Conservation (phyloP, 2,888 invertebrate genomes). For the Belgica antarctica region DNA sequence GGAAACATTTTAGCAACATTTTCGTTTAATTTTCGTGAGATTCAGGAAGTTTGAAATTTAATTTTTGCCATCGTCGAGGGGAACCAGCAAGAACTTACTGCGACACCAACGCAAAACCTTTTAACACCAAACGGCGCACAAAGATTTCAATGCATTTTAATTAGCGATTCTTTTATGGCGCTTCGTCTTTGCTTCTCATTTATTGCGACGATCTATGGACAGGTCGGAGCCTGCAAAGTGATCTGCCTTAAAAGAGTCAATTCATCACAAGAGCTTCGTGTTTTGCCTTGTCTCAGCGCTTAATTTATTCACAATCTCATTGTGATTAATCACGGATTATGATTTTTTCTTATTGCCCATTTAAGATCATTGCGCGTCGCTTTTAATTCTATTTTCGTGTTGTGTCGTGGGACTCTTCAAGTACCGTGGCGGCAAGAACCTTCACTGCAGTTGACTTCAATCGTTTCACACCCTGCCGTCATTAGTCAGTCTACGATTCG, state of each 20-base stretch:
- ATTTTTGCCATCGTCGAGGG: neutral
- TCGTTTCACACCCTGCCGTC: slow-evolving; percentile 5
- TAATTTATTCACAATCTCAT: slow-evolving; percentile 9
- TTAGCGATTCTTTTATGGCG: neutral
- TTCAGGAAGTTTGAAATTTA: neutral
- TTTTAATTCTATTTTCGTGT: neutral
- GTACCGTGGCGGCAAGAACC: neutral
- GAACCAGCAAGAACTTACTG: too few species aligned
- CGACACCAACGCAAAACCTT: neutral
- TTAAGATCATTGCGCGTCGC: neutral
- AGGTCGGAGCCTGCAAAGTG: neutral
- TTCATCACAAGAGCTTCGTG: neutral
- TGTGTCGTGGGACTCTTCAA: slow-evolving; percentile 10
- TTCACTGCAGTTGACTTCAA: slow-evolving; percentile 1
- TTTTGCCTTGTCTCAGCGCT: neutral
- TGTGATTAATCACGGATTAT: slow-evolving; percentile 14
- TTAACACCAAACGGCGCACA: neutral
- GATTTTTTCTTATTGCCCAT: slow-evolving; percentile 18
- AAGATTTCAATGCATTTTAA: slow-evolving; percentile 18
- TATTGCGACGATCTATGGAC: neutral
- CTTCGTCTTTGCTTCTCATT: neutral
- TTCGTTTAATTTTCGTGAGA: slow-evolving; percentile 3
- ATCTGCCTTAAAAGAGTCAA: neutral
- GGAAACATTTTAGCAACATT: neutral
- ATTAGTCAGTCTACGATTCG: neutral